phyloP scores from a whole-genome alignment of 1,140 invertebrate species.

The Amyelois transitella region DNA sequence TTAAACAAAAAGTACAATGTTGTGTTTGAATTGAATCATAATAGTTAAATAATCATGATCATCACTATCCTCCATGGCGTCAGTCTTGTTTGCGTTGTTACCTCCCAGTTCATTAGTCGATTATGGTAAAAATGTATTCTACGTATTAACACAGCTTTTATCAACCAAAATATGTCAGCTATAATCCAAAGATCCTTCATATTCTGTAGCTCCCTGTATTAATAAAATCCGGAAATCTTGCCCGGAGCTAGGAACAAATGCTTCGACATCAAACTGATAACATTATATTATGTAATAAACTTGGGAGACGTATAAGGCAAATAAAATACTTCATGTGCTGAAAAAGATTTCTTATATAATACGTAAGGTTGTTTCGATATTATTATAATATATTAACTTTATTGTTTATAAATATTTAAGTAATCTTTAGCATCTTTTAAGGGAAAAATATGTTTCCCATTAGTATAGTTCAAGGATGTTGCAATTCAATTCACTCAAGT shows the following conservation, averaged over 20 bases:
- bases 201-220: not conserved
- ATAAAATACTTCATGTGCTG: not conserved
- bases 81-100: too few relatives aligned
- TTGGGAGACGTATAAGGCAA: not conserved
- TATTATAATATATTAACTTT: too few relatives aligned
- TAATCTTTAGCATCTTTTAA: too few relatives aligned
- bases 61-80: too few relatives aligned
- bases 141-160: not conserved
- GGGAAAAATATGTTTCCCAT: too few relatives aligned
- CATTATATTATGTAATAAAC: not conserved
- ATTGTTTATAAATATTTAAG: not conserved
- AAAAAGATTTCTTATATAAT: too few relatives aligned
- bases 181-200: not conserved
- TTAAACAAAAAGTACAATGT: too few relatives aligned
- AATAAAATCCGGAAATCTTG: not conserved
- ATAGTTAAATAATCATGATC: too few relatives aligned
- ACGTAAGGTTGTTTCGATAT: too few relatives aligned
- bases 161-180: not conserved
- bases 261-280: not conserved
- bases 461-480: too few relatives aligned
- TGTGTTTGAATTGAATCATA: too few relatives aligned
- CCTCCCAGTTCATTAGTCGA: not conserved
- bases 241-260: not conserved
- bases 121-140: not conserved
- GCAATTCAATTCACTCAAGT: too few relatives aligned